Conservation (phyloP, 2,113 vertebrate genomes). For the Rhea pennata region DNA sequence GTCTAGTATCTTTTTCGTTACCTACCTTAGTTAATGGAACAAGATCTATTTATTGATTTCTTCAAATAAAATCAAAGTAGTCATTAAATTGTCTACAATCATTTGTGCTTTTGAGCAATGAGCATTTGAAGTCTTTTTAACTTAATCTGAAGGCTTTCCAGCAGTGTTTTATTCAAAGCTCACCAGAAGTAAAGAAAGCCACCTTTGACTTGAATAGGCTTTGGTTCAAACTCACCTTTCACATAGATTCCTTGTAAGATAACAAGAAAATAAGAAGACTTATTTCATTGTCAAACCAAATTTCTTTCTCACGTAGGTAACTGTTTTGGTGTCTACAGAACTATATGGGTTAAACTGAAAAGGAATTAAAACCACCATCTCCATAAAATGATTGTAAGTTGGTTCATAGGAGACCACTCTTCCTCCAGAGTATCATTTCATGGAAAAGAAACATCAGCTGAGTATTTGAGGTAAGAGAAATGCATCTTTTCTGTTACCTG, state of each 20-base stretch:
- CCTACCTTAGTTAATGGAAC: too few species aligned
- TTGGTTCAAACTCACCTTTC: background rate
- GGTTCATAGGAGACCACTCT: background rate
- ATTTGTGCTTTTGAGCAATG: background rate
- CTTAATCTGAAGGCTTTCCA: background rate
- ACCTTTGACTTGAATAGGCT: background rate
- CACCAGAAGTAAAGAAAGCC: background rate
- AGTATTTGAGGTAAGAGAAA: background rate
- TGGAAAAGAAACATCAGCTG: background rate
- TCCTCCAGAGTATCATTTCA: background rate
- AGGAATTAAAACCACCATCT: background rate
- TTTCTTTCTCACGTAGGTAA: background rate
- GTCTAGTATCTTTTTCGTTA: too few species aligned
- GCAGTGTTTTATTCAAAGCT: background rate
- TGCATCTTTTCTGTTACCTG: background rate
- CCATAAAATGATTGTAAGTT: background rate
- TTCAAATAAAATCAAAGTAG: background rate
- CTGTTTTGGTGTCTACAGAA: background rate
- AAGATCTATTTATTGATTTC: too few species aligned
- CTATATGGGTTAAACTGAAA: background rate
- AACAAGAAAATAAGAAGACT: too few species aligned
- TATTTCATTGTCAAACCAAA: background rate
- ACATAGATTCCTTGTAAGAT: too few species aligned
- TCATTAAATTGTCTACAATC: background rate
- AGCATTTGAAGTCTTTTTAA: background rate